Evolutionary conservation across 2,797 vertebrate species (phyloP).

Genomic region (Sebastes taczanowskii): DNA sequence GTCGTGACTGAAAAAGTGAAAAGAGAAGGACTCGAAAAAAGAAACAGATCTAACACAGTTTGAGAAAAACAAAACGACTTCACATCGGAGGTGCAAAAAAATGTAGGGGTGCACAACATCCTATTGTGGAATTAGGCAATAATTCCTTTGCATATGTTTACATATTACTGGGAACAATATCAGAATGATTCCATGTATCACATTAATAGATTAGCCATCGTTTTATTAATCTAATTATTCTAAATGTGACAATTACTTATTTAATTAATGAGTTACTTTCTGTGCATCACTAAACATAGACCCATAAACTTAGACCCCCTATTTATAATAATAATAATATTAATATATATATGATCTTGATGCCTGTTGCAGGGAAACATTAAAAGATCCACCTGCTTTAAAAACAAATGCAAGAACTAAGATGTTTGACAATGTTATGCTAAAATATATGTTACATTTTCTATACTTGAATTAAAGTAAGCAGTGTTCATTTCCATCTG

Average conservation of each 20-base stretch:
- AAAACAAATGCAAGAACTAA: neutral
- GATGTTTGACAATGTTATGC: neutral
- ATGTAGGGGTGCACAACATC: neutral
- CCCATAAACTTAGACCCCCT: neutral
- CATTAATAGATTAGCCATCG: neutral
- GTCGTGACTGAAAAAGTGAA: neutral
- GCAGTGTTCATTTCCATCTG: neutral
- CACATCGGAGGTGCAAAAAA: neutral
- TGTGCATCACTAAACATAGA: neutral
- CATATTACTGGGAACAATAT: neutral
- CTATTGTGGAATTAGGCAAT: neutral
- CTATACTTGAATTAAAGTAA: slow-evolving; percentile 10
- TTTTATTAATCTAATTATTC: neutral
- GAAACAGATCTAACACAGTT: neutral
- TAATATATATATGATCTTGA: neutral
- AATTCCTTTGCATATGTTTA: neutral
- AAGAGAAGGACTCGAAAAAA: neutral
- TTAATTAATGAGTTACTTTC: neutral
- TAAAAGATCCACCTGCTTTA: slow-evolving; percentile 16
- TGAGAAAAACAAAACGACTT: neutral
- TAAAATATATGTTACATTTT: neutral
- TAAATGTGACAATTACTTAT: neutral
- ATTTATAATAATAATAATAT: neutral
- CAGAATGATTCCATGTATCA: neutral
- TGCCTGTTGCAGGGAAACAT: neutral